Conservation (phyloP, 1,140 invertebrate genomes). For the Platyscapa corneri region DNA sequence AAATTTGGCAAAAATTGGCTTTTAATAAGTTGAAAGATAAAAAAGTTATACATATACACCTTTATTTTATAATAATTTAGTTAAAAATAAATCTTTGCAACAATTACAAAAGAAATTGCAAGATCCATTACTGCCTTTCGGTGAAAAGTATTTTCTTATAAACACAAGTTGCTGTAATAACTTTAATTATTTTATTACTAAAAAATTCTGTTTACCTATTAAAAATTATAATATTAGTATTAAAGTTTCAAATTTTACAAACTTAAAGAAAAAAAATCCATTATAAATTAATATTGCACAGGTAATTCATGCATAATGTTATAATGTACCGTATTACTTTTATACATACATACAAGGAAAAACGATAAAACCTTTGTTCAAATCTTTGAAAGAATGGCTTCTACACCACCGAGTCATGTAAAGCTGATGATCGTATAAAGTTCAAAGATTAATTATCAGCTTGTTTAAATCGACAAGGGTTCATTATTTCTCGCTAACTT, state of each 20-base stretch:
- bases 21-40: too few species aligned
- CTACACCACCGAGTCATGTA: background rate
- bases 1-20: too few species aligned
- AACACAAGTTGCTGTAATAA: too few species aligned
- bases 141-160: too few species aligned
- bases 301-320: background rate
- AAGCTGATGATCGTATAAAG: background rate
- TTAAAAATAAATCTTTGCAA: too few species aligned
- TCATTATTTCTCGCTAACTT: background rate
- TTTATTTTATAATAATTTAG: too few species aligned
- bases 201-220: too few species aligned
- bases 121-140: too few species aligned
- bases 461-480: background rate
- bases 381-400: background rate
- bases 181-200: too few species aligned
- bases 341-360: background rate
- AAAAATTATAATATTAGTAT: too few species aligned
- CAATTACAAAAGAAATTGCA: too few species aligned
- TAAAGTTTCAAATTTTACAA: background rate
- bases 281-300: background rate
- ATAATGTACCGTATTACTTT: background rate
- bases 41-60: too few species aligned
- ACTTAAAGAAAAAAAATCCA: background rate
- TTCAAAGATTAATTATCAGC: conserved; percentile 7
- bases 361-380: background rate